Evolutionary conservation across 2,113 vertebrate genomes (phyloP).

Genomic region (Megalops atlanticus): DNA sequence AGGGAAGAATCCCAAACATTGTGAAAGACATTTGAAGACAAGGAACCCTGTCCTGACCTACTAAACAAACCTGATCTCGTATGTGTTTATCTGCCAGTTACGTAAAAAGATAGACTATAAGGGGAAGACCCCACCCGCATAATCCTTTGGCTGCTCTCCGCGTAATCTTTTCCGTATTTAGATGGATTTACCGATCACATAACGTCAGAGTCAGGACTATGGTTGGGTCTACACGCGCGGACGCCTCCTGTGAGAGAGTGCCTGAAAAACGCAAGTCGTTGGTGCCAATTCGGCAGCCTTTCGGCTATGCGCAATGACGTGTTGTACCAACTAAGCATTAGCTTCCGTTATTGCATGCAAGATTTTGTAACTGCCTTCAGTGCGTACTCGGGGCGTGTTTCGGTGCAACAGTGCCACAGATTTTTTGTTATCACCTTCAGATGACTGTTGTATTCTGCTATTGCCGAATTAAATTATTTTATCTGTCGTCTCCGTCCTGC

Average conservation of each 20-base stretch:
- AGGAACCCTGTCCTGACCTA: not conserved
- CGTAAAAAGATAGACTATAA: conserved; percentile 25
- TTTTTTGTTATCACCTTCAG: no score
- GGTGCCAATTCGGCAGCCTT: no score
- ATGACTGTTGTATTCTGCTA: no score
- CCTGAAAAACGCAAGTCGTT: not conserved
- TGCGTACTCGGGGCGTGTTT: no score
- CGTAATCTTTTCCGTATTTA: conserved; percentile 25
- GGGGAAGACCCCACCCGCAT: not conserved
- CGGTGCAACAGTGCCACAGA: no score
- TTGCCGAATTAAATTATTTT: no score
- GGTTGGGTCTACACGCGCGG: not conserved
- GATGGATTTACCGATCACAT: conserved; percentile 8
- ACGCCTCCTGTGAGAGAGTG: no score
- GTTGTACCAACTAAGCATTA: no score
- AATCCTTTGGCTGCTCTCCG: not conserved
- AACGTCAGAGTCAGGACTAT: not conserved
- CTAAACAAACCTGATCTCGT: not conserved
- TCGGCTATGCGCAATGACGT: not conserved
- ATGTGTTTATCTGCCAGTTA: conserved; percentile 3
- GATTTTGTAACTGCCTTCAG: no score
- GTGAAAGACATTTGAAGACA: not conserved
- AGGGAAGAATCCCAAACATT: not conserved
- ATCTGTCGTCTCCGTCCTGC: not conserved
- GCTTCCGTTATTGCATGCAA: no score